Base-by-base conservation (phyloP, 2,888 invertebrate genomes). In the Eubasilissa splendida region DNA sequence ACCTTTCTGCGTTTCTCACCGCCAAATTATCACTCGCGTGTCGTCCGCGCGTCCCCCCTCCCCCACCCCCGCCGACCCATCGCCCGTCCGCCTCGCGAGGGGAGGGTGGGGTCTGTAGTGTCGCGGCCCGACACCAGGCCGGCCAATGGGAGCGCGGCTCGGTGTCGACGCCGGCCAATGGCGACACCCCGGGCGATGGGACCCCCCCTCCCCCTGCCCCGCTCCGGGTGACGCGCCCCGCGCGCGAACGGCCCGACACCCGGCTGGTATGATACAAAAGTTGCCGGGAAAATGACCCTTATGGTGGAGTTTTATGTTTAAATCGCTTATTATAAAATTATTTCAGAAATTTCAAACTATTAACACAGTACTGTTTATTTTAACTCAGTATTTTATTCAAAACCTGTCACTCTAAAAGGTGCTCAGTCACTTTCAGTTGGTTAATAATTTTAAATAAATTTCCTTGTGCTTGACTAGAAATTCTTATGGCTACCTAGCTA, bases 181-280 rank as follows among this genome's bases (percentile, higher is more conserved):
- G 79, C 79, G 79, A 79, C 79, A 79, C 79, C 79, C 75, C 33
- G 66, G 74, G 79, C 75, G 79, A 75, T 58, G 14, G 60, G 74
- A 79, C 79, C 53, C 79, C 81, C 68, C 65, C 59, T 33, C 73
- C 80, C 77, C 65, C 77, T 53, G 54, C 66, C 71, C 73, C 80
- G 74, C 65, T 8, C n/a, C 31, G 12, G 4, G 42, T 12, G 70
- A n/a, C 11, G 53, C n/a, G n/a, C 65, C 58, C 73, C 80, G 74
- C 65, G 75, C 58, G 54, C 66, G 66, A 63, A 54, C 33, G 63
- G 52, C 54, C 42, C 58, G 58, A 31, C 50, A 56, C 58, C 42
- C 66, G 66, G 50, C 12, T 4, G 58, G 58, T 3, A 2, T 10
- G 42, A 42, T 42, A 7, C 42, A 7, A 4, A 7, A 42, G 42